Base-by-base conservation (phyloP, 2,113 vertebrate genomes). In the Trochalopteron elliotii region DNA sequence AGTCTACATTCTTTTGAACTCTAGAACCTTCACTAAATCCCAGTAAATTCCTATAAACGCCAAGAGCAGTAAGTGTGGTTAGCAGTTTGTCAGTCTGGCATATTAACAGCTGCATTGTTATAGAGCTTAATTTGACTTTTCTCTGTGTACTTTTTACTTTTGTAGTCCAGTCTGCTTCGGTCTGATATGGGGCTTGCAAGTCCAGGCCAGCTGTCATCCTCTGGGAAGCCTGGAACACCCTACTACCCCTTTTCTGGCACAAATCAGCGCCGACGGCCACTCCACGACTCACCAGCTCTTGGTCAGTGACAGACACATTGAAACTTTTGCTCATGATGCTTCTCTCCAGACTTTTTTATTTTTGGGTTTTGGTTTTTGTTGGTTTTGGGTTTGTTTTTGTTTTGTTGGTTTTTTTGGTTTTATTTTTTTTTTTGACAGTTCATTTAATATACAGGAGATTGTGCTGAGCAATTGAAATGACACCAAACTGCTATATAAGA, bases 251-350 rank as follows among this genome's bases (percentile, higher is more conserved):
- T 99, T 92, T 98, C 98, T 39, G 97, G 98, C 78, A 97, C 99
- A 86, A 99, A 99, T 93, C 98, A 99, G 74, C 99, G 99, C 94
- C 98, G 99, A 96, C 99, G 99, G 67, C 95, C 99, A 25, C 98
- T 99, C 83, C 99, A 98, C 96, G 99, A 99, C 71, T 98, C 99
- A 20, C 61, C 98, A 69, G 94, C 99, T 64, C 94, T 99, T 49
- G 99, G 99, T 99, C 61, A 98, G 98, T 97, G 27, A 39, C 0
- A 18, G 21, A 14, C 47, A 20, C 12, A 11, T 25, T 24, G 1
- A 37, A 59, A 55, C 56, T 85, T 74, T 0, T 12, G 20, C 33
- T 71, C 9, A 0, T n/a, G n/a, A 6, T 63, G 27, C 31, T 27
- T 53, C 71, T 72, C 76, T 83, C 47, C 59, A n/a, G 68, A 14